A percentile compares a stretch with the other conserved stretches of the same genome.
These are phyloP conservation scores for Carassius auratus DNA, from an alignment of 2,113 vertebrate genomes.

Conservation along the genomic window DNA sequence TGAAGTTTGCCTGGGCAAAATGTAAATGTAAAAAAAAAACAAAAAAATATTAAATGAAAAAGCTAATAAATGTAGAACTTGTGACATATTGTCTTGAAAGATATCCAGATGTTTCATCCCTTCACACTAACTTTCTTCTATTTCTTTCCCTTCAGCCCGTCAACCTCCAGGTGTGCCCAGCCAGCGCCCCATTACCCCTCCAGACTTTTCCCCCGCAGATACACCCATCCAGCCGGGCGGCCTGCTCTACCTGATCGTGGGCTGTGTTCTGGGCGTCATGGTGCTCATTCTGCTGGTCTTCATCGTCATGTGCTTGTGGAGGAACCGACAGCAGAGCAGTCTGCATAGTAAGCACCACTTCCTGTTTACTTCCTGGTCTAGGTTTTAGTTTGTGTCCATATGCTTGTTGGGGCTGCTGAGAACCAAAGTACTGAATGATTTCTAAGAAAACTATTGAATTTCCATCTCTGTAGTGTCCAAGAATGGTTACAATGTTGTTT, in stretches of 20 bases:
- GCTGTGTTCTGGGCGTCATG: conserved; percentile 90
- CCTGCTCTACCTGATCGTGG: conserved; percentile 90
- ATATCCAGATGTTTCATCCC: conserved; percentile 29
- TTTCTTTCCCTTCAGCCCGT: conserved; percentile 71
- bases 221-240: conserved; percentile 74
- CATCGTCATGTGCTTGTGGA: conserved; percentile 96
- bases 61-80: not conserved
- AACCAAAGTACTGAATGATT: not conserved
- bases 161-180: conserved; percentile 77
- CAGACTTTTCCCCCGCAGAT: conserved; percentile 71
- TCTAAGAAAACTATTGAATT: not conserved
- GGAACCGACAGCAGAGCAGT: conserved; percentile 88
- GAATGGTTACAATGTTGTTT: not conserved
- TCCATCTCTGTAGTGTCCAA: not conserved
- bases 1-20: not conserved
- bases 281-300: conserved; percentile 92
- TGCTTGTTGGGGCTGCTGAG: not conserved
- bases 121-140: conserved; percentile 4
- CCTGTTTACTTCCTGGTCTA: not conserved
- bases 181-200: conserved; percentile 81
- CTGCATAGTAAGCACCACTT: conserved; percentile 85
- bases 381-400: not conserved
- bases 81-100: not conserved
- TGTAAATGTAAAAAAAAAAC: not conserved
- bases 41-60: not conserved